A percentile compares a stretch with the other conserved stretches of the same genome.
phyloP scores from a whole-genome alignment of 2,113 vertebrate genomes.

The Gila orcuttii region DNA sequence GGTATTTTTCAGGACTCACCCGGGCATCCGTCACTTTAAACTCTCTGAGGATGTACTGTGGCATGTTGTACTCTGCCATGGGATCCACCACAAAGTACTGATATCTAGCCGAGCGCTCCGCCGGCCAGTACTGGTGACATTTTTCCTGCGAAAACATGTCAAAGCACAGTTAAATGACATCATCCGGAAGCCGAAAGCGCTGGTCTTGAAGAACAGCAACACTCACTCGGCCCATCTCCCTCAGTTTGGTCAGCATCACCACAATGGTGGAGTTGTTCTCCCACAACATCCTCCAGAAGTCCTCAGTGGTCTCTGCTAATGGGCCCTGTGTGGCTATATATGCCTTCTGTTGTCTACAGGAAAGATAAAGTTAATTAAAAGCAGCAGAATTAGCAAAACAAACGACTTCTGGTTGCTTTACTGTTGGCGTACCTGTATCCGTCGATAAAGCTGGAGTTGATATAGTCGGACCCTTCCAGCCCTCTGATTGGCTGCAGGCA shows the following conservation, averaged over 20 bases:
- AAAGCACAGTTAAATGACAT: background rate
- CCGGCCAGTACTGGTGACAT: conserved; percentile 98
- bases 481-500: conserved; percentile 97
- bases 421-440: conserved; percentile 83
- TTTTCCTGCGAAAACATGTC: conserved; percentile 82
- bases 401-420: background rate
- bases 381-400: background rate
- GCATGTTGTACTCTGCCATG: conserved; percentile 99
- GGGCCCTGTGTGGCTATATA: conserved; percentile 98
- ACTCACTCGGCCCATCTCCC: conserved; percentile 85
- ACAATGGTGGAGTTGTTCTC: conserved; percentile 98
- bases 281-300: conserved; percentile 99
- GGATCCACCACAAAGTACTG: conserved; percentile 98
- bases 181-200: background rate
- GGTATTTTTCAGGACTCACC: conserved; percentile 75
- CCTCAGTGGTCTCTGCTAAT: conserved; percentile 94
- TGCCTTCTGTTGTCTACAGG: conserved; percentile 91
- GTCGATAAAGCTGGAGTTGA: conserved; percentile 96
- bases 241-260: conserved; percentile 96
- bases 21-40: conserved; percentile 98
- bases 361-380: conserved; percentile 25
- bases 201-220: background rate
- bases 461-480: conserved; percentile 95
- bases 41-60: conserved; percentile 96
- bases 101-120: conserved; percentile 92